Evolutionary conservation across 2,888 invertebrate species (phyloP).

Genomic region (Masnerella sp.): DNA sequence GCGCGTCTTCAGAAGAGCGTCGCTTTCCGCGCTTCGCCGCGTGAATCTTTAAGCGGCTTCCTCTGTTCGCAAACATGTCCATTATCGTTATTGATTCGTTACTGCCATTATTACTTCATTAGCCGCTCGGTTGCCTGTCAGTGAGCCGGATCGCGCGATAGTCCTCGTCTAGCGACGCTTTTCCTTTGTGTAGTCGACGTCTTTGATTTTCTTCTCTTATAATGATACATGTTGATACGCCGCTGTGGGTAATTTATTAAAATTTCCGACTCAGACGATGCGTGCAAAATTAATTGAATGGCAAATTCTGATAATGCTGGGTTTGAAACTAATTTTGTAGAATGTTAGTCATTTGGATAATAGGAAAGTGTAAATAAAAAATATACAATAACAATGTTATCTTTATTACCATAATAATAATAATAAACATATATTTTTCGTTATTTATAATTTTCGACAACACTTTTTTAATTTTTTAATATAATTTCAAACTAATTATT

Average conservation of each 20-base stretch:
- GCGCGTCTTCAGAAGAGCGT: conserved; percentile 38
- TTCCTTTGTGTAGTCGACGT: conserved; percentile 41
- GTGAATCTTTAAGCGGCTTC: conserved; percentile 59
- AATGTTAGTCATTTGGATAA: neutral
- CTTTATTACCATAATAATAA: no score
- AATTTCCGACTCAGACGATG: conserved; percentile 2
- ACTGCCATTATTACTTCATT: conserved; percentile 70
- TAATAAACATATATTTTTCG: no score
- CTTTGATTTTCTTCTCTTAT: conserved; percentile 42
- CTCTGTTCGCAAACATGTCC: conserved; percentile 63
- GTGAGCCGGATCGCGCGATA: conserved; percentile 43
- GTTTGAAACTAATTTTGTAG: neutral
- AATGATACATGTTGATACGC: conserved; percentile 23
- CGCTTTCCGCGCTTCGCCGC: conserved; percentile 55
- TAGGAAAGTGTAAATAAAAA: neutral
- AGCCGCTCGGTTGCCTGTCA: conserved; percentile 60
- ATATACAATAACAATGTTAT: no score
- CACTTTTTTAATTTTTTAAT: no score
- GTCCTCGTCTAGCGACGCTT: conserved; percentile 28
- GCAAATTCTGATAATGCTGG: neutral
- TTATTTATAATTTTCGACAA: no score
- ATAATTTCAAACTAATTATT: no score
- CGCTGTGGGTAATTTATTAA: conserved; percentile 15
- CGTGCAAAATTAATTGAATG: conserved; percentile 1
- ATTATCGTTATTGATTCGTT: conserved; percentile 70